Conservation (phyloP, 2,797 vertebrate species). For the Chloroceryle inda region DNA sequence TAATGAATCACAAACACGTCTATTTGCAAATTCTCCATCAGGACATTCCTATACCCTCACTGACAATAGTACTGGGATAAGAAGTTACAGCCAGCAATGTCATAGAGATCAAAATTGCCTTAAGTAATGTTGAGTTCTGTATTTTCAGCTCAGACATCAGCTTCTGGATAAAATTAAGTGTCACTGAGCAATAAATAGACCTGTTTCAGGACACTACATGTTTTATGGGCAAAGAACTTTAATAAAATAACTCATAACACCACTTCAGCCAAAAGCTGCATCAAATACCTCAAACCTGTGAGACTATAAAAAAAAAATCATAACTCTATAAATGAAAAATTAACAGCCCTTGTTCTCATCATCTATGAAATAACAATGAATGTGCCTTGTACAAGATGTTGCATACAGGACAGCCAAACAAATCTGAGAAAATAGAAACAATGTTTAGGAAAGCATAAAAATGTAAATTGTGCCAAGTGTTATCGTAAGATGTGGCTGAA, state of each 20-base stretch:
- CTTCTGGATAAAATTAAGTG: background rate
- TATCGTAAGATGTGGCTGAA: background rate
- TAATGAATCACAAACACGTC: constrained; percentile 66
- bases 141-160: constrained; percentile 34
- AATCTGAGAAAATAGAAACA: background rate
- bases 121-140: constrained; percentile 50
- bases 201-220: background rate
- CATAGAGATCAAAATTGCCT: constrained; percentile 56
- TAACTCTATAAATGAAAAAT: background rate
- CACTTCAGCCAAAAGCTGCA: background rate
- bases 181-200: background rate
- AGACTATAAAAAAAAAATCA: background rate
- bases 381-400: background rate
- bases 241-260: background rate
- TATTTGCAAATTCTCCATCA: constrained; percentile 69
- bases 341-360: background rate
- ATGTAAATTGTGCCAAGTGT: background rate
- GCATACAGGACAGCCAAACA: background rate
- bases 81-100: constrained; percentile 52
- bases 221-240: background rate
- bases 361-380: background rate
- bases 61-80: constrained; percentile 61
- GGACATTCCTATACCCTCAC: constrained; percentile 30
- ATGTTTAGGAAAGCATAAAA: background rate
- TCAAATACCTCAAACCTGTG: background rate